Conservation (phyloP, 2,113 vertebrate species). For the Butorides virescens region DNA sequence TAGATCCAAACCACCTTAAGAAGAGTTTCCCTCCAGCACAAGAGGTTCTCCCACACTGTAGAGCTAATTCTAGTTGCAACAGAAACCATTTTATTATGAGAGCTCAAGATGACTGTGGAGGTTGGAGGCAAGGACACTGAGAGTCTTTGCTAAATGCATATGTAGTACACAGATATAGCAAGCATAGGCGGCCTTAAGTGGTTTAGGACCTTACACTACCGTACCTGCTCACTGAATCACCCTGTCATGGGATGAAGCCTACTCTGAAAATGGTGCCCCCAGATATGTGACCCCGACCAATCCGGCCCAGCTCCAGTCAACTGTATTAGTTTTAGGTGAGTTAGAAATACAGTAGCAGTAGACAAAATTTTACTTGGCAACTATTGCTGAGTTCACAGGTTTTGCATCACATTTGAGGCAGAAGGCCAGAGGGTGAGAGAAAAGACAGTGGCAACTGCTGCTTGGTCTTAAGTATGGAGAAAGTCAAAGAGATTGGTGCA, state of each 20-base stretch:
- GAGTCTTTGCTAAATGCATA: neutral
- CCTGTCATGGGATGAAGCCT: neutral
- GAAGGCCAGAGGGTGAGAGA: neutral
- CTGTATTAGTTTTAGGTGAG: neutral
- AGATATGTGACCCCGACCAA: fast-evolving
- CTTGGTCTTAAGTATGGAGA: neutral
- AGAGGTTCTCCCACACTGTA: neutral
- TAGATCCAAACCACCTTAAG: neutral
- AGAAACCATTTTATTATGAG: neutral
- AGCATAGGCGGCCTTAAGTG: neutral
- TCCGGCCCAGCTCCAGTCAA: neutral
- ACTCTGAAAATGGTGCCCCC: neutral
- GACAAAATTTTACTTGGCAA: neutral
- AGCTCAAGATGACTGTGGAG: neutral
- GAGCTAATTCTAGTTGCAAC: neutral
- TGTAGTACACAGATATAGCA: neutral
- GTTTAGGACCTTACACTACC: neutral
- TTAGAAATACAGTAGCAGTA: neutral
- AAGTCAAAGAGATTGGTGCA: neutral
- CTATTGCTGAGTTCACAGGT: neutral
- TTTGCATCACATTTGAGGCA: neutral
- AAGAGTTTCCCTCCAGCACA: neutral
- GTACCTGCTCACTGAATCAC: neutral
- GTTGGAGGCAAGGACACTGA: neutral
- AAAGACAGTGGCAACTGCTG: neutral